Conservation (phyloP, 1,140 invertebrate genomes). For the Stratiolaelaps scimitus region DNA sequence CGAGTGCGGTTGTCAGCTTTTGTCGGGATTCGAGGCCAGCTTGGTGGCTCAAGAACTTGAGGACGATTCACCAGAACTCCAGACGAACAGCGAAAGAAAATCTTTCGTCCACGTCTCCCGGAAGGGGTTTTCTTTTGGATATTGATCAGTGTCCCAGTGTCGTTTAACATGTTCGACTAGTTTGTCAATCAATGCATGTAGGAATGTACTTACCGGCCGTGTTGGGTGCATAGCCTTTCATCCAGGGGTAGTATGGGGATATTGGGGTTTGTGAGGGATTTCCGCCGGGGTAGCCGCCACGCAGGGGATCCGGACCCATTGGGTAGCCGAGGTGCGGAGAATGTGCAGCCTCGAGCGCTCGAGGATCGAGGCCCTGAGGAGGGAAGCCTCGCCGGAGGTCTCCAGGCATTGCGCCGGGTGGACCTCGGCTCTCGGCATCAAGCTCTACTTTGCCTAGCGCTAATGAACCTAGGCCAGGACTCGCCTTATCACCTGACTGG, state of each 20-base stretch:
- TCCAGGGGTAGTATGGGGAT: constrained; percentile 22
- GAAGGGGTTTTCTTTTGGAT: too few relatives aligned
- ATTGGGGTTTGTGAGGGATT: constrained; percentile 24
- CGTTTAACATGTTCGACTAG: too few relatives aligned
- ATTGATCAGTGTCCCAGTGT: too few relatives aligned
- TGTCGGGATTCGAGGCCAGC: too few relatives aligned
- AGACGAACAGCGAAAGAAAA: too few relatives aligned
- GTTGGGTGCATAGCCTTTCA: constrained; percentile 28
- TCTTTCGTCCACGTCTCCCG: too few relatives aligned
- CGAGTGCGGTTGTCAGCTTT: too few relatives aligned
- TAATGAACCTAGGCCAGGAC: constrained; percentile 1
- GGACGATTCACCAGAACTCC: too few relatives aligned
- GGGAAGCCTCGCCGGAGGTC: constrained; percentile 21
- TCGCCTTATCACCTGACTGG: neutral
- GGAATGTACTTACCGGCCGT: constrained; percentile 13
- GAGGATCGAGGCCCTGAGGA: constrained; percentile 13
- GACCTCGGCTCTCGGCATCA: constrained; percentile 19
- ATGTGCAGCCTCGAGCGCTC: constrained; percentile 13
- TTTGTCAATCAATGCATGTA: too few relatives aligned
- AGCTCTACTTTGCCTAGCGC: constrained; percentile 13
- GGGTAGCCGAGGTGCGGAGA: constrained; percentile 19
- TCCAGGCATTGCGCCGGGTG: neutral
- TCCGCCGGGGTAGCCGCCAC: neutral
- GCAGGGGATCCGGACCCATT: constrained; percentile 17
- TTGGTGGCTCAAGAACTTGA: too few relatives aligned